These are phyloP conservation scores for Zygaena filipendulae DNA, from an alignment of 2,888 invertebrate species.

Conservation along the genomic window DNA sequence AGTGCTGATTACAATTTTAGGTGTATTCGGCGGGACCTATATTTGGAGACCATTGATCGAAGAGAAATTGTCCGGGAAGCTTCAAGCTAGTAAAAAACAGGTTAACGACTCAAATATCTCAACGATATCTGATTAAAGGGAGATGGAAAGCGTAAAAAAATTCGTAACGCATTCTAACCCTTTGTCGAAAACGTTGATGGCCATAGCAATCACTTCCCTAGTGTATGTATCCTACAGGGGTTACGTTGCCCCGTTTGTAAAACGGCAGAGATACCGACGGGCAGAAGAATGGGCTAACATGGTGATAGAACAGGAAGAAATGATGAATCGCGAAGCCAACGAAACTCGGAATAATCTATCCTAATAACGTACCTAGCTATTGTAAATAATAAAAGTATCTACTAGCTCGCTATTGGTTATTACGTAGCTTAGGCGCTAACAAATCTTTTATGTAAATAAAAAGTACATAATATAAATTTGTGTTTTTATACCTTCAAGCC, in stretches of 20 bases:
- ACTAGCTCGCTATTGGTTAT: no score
- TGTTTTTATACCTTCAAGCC: no score
- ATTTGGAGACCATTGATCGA: conserved; percentile 61
- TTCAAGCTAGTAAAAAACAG: no score
- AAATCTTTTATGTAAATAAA: no score
- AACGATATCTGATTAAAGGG: no score
- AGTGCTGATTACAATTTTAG: conserved; percentile 42
- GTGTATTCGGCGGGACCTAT: conserved; percentile 54
- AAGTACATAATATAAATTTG: no score
- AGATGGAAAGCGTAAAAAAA: conserved; percentile 27
- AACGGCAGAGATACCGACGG: conserved; percentile 24
- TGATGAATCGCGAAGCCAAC: conserved; percentile 11
- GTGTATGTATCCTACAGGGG: conserved; percentile 30
- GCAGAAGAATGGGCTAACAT: conserved; percentile 49
- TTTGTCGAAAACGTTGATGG: conserved; percentile 42
- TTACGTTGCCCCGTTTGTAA: conserved; percentile 32
- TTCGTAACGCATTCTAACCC: conserved; percentile 37
- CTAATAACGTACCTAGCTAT: no score
- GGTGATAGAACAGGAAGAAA: conserved; percentile 45
- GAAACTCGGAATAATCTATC: no score
- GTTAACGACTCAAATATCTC: no score
- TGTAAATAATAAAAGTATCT: no score
- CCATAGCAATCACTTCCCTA: conserved; percentile 37
- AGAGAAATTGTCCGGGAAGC: no score
- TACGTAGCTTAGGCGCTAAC: no score